Percentiles rank a stretch among this genome's conserved stretches.
phyloP scores from a whole-genome alignment of 2,113 vertebrate genomes.

The Tetraodon nigroviridis region DNA sequence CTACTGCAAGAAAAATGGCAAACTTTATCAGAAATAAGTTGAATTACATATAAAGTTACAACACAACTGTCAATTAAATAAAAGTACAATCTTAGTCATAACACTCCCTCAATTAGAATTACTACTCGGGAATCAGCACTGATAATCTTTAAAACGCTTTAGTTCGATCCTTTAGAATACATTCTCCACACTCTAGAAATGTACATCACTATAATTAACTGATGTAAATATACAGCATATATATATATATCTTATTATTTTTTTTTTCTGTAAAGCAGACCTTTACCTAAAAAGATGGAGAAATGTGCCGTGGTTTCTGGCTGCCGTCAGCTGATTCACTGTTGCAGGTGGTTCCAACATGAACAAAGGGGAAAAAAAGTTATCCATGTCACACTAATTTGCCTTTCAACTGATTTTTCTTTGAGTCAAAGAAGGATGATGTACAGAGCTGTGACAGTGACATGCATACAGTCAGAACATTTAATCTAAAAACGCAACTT shows the following conservation, averaged over 20 bases:
- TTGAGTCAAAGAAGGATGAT: too few species aligned
- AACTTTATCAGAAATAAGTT: neutral
- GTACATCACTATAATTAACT: conserved; percentile 28
- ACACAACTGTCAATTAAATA: too few species aligned
- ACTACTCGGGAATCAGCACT: too few species aligned
- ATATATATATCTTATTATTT: too few species aligned
- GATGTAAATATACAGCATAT: conserved; percentile 60
- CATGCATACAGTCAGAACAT: too few species aligned
- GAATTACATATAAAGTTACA: too few species aligned
- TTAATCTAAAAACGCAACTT: too few species aligned
- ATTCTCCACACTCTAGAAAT: conserved; percentile 60
- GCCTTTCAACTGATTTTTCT: too few species aligned
- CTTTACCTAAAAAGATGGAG: conserved; percentile 9
- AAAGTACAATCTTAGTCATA: too few species aligned
- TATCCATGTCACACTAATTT: neutral
- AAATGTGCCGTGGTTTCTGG: neutral
- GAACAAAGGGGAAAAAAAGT: neutral
- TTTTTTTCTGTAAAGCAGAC: conserved; percentile 33
- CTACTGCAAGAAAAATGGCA: neutral
- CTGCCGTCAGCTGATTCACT: neutral
- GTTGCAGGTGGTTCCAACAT: neutral
- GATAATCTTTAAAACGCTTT: neutral
- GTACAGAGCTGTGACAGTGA: too few species aligned
- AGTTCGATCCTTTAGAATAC: neutral
- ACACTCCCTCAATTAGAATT: too few species aligned